These are phyloP conservation scores for Prunella fulvescens DNA, from an alignment of 2,113 vertebrate genomes.

Conservation along the genomic window DNA sequence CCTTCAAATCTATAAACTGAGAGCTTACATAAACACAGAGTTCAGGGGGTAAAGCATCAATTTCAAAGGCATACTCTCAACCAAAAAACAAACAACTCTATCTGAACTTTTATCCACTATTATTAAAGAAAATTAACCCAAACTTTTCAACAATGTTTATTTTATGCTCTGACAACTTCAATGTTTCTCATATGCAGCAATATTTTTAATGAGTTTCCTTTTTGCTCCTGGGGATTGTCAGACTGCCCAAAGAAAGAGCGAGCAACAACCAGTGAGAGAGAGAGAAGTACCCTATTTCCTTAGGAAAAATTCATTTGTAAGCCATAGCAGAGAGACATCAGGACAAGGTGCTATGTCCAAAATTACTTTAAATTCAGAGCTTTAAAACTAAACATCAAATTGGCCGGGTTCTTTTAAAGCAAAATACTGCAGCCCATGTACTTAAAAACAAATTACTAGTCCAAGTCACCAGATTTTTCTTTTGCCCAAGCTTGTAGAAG, in stretches of 20 bases:
- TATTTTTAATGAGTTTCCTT: slow-evolving; percentile 34
- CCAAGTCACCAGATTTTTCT: not conserved
- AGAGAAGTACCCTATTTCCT: not conserved
- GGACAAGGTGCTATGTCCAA: not conserved
- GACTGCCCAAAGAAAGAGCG: not conserved
- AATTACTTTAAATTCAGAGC: not conserved
- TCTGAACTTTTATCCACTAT: not conserved
- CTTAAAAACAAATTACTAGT: not conserved
- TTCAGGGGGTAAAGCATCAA: not conserved
- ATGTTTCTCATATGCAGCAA: not conserved
- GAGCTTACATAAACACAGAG: slow-evolving; percentile 22
- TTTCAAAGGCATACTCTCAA: slow-evolving; percentile 12
- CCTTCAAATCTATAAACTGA: not conserved
- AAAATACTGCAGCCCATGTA: not conserved
- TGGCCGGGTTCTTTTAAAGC: not conserved
- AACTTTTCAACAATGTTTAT: slow-evolving; percentile 7
- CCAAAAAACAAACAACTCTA: not conserved
- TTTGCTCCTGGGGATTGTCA: not conserved
- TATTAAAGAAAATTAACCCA: slow-evolving; percentile 28
- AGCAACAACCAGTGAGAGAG: fast-evolving
- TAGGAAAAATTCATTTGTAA: not conserved
- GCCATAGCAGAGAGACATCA: not conserved
- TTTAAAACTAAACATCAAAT: not conserved
- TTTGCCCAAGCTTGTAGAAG: slow-evolving; percentile 19
- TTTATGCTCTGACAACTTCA: slow-evolving; percentile 29